Conservation (phyloP, 2,113 vertebrate species). For the Emberiza fucata region DNA sequence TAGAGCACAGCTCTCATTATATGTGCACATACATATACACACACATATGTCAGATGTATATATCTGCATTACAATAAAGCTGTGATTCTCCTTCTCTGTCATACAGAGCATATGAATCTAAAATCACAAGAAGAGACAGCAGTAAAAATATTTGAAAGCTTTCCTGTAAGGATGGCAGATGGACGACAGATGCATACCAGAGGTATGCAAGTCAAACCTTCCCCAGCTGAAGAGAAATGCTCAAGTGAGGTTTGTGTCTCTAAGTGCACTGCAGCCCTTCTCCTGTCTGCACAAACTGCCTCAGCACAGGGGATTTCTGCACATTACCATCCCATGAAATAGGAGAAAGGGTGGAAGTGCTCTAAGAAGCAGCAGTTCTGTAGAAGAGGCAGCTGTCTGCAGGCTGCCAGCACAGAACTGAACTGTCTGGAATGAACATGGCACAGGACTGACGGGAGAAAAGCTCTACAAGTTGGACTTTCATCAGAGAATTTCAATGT, state of each 20-base stretch:
- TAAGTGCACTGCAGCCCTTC: neutral
- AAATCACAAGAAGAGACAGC: neutral
- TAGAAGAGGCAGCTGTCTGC: neutral
- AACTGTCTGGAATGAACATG: fast-evolving
- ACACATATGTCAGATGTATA: neutral
- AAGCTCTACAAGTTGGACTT: neutral
- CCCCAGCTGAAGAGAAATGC: neutral
- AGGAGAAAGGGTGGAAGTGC: neutral
- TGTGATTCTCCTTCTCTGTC: neutral
- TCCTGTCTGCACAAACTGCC: neutral
- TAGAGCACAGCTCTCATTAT: neutral
- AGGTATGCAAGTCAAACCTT: conserved; percentile 11
- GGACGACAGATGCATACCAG: conserved; percentile 1
- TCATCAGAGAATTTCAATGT: neutral
- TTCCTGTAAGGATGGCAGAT: neutral
- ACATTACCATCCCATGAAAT: fast-evolving
- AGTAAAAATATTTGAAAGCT: conserved; percentile 10
- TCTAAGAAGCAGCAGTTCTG: neutral
- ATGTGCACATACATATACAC: neutral
- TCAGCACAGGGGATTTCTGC: neutral
- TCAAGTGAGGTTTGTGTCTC: neutral
- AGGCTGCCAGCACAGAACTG: neutral
- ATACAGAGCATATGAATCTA: neutral
- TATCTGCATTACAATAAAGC: neutral
- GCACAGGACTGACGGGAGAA: neutral